Base-by-base conservation (phyloP, 2,797 vertebrate species). In the Pangasius mekongensis region DNA sequence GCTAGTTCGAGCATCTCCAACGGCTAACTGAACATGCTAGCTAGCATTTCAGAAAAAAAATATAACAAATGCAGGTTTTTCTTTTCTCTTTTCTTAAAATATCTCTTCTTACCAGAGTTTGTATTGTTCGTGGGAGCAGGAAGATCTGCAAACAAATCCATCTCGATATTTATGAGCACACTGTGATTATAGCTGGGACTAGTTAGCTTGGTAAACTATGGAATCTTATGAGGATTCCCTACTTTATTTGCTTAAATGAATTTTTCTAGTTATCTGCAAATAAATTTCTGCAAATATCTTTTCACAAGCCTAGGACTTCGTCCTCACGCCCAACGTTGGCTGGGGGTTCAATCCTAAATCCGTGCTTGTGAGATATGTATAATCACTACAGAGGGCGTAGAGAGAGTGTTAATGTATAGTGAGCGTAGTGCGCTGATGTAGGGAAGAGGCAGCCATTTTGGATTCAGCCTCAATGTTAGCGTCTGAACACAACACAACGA, bases 141-240 rank as follows among this genome's bases (percentile, higher is more conserved):
- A 67, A 82, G 73, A 74, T 92, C 90, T 56, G 62, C 91, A 84
- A 91, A 92, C 22, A 91, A 87, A 91, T 91, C 90, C 91, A 92
- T 91, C 52, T 82, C 49, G 24, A 60, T 62, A 60, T 82, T 18
- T 64, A 27, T 2, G 4, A 81, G 49, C 56, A 27, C 62, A 43
- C 54, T 18, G n/a, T 30, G 5, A 8, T 43, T 0, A 54, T n/a
- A 16, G 0, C 8, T 10, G 3, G n/a, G 27, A 52, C 43, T 22
- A 39, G 5, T 27, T 27, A 11, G 14, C 24, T 36, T 1, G 13
- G 4, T n/a, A n/a, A n/a, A n/a, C n/a, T n/a, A n/a, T n/a, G n/a
- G n/a, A n/a, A n/a, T n/a, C 8, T 49, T 13, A 14, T 49, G 2
- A 24, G 33, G 39, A 71, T 43, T 27, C 2, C 5, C 7, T 69